Base-by-base conservation (phyloP, 2,113 vertebrate species). In the Uria aalge region DNA sequence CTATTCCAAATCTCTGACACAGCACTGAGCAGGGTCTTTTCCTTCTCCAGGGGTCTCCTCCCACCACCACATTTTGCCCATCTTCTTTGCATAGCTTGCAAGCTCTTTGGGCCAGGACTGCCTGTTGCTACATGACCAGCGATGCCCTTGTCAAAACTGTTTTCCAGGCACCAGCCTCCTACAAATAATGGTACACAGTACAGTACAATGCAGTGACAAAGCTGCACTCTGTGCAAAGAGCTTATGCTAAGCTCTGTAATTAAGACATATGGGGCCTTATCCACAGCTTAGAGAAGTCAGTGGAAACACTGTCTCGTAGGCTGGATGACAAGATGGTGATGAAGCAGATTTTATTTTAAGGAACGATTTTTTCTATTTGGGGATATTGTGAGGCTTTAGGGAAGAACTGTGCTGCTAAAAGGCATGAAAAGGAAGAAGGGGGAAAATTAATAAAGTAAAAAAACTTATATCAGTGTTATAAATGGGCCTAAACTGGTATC, bases 341-440 rank as follows among this genome's bases (percentile, higher is more conserved):
- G 53, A 97, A 91, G 84, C 92, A 95, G 62, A 85, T 95, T 94
- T 97, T 96, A 95, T 96, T 96, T 97, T 90, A 97, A 96, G 92
- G 59, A 85, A 57, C 50, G 3, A 5, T 67, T 78, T 92, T 90
- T 94, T 59, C 82, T 92, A 53, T 92, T 87, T 96, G 40, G 9
- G 79, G 75, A 48, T 60, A 50, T 60, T 71, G 13, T 77, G 43
- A 94, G 36, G 52, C 43, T 91, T 93, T 74, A 29, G 15, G 77
- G 85, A 60, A 72, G 53, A 85, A 11, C 24, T 48, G 60, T 82
- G 66, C 36, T 91, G 29, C 64, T 92, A 78, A 88, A 88, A 92
- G 32, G 23, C 62, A 88, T 43, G 32, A 82, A 92, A 94, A 72
- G 0, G 2, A 89, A 86, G n/a, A 79, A 24, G 13, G 13, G 7